Evolutionary conservation across 2,113 vertebrate species (phyloP).

Genomic region (Origma solitaria): DNA sequence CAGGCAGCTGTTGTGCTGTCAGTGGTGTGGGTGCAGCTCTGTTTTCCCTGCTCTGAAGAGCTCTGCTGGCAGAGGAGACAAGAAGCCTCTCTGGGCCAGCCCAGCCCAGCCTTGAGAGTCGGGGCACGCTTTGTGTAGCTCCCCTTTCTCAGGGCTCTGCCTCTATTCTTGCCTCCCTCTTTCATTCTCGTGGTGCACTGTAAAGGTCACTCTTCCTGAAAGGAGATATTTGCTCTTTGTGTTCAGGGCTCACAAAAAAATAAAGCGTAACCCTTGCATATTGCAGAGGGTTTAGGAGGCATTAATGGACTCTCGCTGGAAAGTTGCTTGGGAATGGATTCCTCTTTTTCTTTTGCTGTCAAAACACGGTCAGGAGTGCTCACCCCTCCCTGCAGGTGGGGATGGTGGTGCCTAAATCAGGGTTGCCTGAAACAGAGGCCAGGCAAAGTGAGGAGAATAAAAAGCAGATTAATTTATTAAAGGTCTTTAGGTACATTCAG

Average conservation of each 20-base stretch:
- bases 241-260: background rate
- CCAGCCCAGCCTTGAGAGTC: background rate
- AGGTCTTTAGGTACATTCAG: too few species aligned
- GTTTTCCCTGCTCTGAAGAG: background rate
- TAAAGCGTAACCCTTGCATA: background rate
- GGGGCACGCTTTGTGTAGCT: background rate
- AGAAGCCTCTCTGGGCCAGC: background rate
- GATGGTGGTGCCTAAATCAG: background rate
- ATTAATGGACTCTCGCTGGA: background rate
- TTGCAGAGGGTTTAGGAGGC: background rate
- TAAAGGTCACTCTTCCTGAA: conserved; percentile 41
- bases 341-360: background rate
- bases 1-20: background rate
- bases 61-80: background rate
- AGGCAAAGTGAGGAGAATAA: too few species aligned
- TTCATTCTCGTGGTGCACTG: background rate
- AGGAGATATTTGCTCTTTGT: conserved; percentile 43
- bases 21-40: background rate
- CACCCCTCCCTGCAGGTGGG: background rate
- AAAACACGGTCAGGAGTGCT: background rate
- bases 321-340: background rate
- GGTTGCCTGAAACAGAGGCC: too few species aligned
- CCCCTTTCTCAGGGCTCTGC: background rate
- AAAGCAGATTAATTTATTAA: background rate
- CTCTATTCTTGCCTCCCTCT: background rate